phyloP scores from a whole-genome alignment of 2,797 vertebrate genomes.

The Decapterus maruadsi region DNA sequence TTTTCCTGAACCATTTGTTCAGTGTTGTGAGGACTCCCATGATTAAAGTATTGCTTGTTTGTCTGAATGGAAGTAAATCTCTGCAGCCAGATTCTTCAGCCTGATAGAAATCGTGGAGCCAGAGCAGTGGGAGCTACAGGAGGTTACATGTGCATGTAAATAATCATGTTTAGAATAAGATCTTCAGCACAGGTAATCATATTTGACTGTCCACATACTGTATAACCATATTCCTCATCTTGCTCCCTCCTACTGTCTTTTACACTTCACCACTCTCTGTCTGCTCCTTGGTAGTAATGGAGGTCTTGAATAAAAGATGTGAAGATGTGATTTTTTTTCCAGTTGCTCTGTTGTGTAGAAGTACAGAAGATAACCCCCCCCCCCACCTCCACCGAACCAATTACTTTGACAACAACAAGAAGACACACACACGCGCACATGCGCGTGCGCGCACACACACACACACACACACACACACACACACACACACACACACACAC shows the following conservation, averaged over 20 bases:
- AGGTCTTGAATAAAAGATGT: conserved; percentile 34
- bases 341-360: background rate
- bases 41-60: too few species aligned
- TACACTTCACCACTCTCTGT: background rate
- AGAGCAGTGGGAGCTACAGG: too few species aligned
- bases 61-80: background rate
- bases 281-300: conserved; percentile 4
- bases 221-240: background rate
- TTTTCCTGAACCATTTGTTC: too few species aligned
- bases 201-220: background rate
- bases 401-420: conserved; percentile 43
- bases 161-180: background rate
- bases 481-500: background rate
- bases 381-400: conserved; percentile 34
- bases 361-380: background rate
- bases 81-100: background rate
- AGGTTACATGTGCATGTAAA: background rate
- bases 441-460: too few species aligned
- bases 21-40: too few species aligned
- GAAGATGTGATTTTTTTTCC: background rate
- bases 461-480: background rate
- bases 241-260: background rate
- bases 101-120: background rate
- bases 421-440: background rate
- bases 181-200: background rate